phyloP scores from a whole-genome alignment of 53 echinoderm and acorn worm genomes.

The Paracentrotus lividus region DNA sequence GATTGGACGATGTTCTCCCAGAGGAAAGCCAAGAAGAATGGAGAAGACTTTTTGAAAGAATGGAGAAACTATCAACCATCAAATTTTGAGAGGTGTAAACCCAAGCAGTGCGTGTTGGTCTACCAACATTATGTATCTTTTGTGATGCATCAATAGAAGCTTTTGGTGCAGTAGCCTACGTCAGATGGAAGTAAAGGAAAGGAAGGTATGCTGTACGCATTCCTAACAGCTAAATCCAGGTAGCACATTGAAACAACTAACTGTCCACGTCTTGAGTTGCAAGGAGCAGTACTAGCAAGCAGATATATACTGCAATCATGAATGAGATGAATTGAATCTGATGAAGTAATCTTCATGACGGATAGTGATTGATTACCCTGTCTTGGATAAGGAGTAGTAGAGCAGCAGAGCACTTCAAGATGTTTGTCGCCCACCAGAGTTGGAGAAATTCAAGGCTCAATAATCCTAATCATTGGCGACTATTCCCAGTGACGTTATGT shows the following conservation, averaged over 20 bases:
- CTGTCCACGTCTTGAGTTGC: constrained; percentile 73
- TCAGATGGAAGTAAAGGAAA: too few species aligned
- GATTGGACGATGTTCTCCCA: constrained; percentile 72
- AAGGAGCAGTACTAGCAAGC: constrained; percentile 71
- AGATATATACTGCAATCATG: constrained; percentile 62
- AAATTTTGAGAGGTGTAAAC: constrained; percentile 62
- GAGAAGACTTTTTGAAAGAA: too few species aligned
- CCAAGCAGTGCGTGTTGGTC: too few species aligned
- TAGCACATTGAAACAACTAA: constrained; percentile 72
- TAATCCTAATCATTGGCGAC: constrained; percentile 72
- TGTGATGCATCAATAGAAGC: too few species aligned
- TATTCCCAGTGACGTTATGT: constrained; percentile 73
- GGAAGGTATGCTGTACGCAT: constrained; percentile 54
- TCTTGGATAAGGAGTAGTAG: constrained; percentile 66
- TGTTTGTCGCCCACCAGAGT: constrained; percentile 57
- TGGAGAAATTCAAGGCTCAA: constrained; percentile 67
- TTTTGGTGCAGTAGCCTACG: too few species aligned
- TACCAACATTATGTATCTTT: too few species aligned
- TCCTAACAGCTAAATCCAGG: constrained; percentile 78
- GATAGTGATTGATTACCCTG: constrained; percentile 69
- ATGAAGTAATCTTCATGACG: constrained; percentile 68
- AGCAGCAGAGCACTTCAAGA: constrained; percentile 55
- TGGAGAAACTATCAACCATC: too few species aligned
- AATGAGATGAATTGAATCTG: constrained; percentile 59
- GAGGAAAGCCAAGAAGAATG: neutral